A percentile compares a stretch with the other conserved stretches of the same genome.
Conservation (phyloP, 30 jellyfish, hydroid and myxozoan species). For the Aurelia aurita complex sp. Pacific region DNA sequence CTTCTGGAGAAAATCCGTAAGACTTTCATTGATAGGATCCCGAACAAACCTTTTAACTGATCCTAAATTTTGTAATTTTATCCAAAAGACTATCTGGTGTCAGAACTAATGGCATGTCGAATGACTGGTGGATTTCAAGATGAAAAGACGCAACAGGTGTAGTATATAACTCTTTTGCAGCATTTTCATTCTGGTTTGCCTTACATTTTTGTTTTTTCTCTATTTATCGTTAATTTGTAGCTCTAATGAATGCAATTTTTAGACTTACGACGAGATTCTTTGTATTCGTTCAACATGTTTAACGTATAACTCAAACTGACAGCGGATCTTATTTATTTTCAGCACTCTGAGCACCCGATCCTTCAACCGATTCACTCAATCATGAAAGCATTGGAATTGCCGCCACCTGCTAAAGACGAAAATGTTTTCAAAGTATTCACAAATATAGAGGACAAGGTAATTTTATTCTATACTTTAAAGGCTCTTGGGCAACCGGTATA, state of each 20-base stretch:
- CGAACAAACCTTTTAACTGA: too few species aligned
- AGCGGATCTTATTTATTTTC: neutral
- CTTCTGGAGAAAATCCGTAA: too few species aligned
- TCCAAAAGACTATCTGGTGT: slow-evolving; percentile 62
- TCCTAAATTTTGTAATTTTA: too few species aligned
- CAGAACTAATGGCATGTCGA: slow-evolving; percentile 88
- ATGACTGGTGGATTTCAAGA: slow-evolving; percentile 54
- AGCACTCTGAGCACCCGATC: slow-evolving; percentile 58
- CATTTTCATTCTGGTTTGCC: too few species aligned
- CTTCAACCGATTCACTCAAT: slow-evolving; percentile 53
- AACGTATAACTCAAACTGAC: too few species aligned
- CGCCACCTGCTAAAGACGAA: slow-evolving; percentile 64
- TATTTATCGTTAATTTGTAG: too few species aligned
- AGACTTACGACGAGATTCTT: too few species aligned
- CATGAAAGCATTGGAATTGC: slow-evolving; percentile 33
- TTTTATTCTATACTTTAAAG: neutral
- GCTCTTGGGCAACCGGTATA: neutral
- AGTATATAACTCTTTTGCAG: neutral
- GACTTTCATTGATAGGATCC: too few species aligned
- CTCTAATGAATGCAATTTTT: too few species aligned
- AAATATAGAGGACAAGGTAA: slow-evolving; percentile 62
- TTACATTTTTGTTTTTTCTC: too few species aligned
- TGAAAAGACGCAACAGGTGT: slow-evolving; percentile 23
- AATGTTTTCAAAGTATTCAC: slow-evolving; percentile 57
- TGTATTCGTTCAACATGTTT: too few species aligned